These are phyloP conservation scores for Acrocephalus kingi DNA, from an alignment of 2,113 vertebrate genomes.

Conservation along the genomic window DNA sequence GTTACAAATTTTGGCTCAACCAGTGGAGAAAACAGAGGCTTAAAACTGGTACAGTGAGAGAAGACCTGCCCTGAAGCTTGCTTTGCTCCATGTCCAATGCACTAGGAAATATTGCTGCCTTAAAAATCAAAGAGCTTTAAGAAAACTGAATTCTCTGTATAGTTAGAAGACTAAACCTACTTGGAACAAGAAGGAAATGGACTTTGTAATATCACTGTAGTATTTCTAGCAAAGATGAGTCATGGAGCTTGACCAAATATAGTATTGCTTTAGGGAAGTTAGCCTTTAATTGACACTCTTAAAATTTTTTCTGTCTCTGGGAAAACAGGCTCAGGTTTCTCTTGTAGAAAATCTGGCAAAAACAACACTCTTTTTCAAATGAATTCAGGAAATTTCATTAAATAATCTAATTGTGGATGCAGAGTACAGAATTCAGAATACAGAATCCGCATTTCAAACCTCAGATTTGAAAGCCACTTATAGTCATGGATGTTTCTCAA, in stretches of 20 bases:
- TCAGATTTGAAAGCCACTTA: neutral
- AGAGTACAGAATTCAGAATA: neutral
- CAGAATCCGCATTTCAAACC: neutral
- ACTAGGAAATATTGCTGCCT: constrained; percentile 1
- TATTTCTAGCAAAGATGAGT: constrained; percentile 78
- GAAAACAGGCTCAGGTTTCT: constrained; percentile 13
- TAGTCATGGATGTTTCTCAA: neutral
- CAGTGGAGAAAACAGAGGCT: neutral
- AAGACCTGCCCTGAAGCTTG: neutral
- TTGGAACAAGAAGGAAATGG: constrained; percentile 52
- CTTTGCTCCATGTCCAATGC: neutral
- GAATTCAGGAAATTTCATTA: neutral
- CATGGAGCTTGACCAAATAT: constrained; percentile 52
- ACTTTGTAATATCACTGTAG: constrained; percentile 61
- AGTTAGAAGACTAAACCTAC: constrained; percentile 10
- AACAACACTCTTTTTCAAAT: neutral
- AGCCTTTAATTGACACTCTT: neutral
- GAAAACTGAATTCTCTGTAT: neutral
- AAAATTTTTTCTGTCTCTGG: neutral
- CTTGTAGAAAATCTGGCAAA: neutral
- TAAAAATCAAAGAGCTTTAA: constrained; percentile 27
- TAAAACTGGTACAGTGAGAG: neutral
- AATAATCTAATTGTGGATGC: neutral
- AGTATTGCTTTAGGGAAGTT: constrained; percentile 40
- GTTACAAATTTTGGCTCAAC: neutral